Conservation (phyloP, 30 jellyfish, hydroid and myxozoan genomes). For the Haliclystus octoradiatus region DNA sequence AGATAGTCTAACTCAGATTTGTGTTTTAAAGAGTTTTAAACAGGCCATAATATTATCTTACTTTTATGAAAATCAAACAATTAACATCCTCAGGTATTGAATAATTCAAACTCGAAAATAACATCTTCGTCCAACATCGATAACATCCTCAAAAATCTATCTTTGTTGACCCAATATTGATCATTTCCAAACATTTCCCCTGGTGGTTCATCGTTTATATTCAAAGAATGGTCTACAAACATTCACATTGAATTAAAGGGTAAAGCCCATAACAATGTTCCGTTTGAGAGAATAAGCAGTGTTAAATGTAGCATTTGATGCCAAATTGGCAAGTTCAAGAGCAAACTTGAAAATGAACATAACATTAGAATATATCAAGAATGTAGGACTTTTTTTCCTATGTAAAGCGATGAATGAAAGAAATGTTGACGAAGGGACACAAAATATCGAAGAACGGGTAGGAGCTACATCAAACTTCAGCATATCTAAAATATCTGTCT, state of each 20-base stretch:
- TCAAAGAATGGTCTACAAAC: too few species aligned
- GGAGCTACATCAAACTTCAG: conserved; percentile 24
- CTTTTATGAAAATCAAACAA: too few species aligned
- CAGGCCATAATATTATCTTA: too few species aligned
- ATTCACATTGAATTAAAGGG: conserved; percentile 8
- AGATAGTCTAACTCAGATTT: too few species aligned
- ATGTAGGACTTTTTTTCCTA: conserved; percentile 15
- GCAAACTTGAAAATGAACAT: conserved; percentile 17
- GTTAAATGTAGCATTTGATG: conserved; percentile 16
- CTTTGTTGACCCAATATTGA: too few species aligned
- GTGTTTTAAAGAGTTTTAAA: too few species aligned
- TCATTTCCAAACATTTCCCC: too few species aligned
- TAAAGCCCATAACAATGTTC: conserved; percentile 6
- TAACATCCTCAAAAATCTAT: too few species aligned
- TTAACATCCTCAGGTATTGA: too few species aligned
- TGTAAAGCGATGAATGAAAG: conserved; percentile 11
- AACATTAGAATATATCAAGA: conserved; percentile 25
- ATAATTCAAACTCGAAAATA: too few species aligned
- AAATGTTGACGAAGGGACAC: neutral
- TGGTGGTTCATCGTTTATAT: neutral
- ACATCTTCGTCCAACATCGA: too few species aligned
- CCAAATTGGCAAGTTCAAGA: conserved; percentile 7
- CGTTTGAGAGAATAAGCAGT: conserved; percentile 10
- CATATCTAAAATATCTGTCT: conserved; percentile 9
- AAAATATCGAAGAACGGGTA: conserved; percentile 1